A percentile compares a stretch with the other conserved stretches of the same genome.
Conservation (phyloP, 2,113 vertebrate species). For the Ictalurus furcatus region DNA sequence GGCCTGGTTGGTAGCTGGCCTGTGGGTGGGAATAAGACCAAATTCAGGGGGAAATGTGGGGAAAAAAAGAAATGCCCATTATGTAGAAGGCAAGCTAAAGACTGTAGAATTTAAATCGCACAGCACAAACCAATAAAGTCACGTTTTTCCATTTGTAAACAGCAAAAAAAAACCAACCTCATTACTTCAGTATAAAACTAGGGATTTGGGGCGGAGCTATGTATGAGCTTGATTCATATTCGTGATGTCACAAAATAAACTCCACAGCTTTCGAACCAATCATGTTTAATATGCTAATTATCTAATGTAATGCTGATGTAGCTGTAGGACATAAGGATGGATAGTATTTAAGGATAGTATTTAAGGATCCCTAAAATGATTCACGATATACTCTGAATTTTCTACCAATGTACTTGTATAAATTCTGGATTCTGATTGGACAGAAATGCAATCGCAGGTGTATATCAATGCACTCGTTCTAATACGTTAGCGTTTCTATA, state of each 20-base stretch:
- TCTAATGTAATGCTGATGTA: too few species aligned
- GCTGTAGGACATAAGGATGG: background rate
- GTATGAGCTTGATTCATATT: background rate
- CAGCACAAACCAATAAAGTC: background rate
- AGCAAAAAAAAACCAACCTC: background rate
- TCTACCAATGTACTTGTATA: background rate
- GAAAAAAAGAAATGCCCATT: background rate
- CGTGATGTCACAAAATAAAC: background rate
- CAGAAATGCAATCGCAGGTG: background rate
- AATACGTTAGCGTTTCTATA: background rate
- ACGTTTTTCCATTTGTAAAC: background rate
- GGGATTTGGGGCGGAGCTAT: background rate
- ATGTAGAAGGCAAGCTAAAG: background rate
- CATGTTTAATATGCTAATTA: background rate
- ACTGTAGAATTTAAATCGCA: background rate
- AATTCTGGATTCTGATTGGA: background rate
- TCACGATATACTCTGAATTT: background rate
- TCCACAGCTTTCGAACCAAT: background rate
- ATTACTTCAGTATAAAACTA: background rate
- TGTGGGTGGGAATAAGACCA: background rate
- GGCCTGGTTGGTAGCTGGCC: background rate
- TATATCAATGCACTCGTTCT: background rate
- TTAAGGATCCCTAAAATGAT: background rate
- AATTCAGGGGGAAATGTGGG: background rate
- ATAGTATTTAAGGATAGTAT: background rate